phyloP scores from a whole-genome alignment of 2,888 invertebrate species.

The Drosophila yooni region DNA sequence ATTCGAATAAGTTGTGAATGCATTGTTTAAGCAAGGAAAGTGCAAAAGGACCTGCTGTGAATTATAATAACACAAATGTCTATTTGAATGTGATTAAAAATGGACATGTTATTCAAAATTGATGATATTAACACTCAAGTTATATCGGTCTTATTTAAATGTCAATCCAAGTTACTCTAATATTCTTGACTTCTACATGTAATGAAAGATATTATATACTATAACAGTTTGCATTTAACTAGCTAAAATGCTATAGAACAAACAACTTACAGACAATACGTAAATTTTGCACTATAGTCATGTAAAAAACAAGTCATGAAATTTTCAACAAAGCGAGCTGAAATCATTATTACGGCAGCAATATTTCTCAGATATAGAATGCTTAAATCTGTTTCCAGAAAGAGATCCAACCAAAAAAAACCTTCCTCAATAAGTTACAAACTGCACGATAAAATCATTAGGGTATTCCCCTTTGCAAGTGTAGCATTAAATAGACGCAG shows the following conservation, averaged over 20 bases:
- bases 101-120: not conserved
- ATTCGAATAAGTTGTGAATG: not conserved
- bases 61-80: not conserved
- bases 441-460: not conserved
- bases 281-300: not conserved
- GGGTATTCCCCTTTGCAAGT: not conserved
- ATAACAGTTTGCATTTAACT: not conserved
- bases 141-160: not conserved
- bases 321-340: not conserved
- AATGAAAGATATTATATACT: not conserved
- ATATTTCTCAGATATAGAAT: not conserved
- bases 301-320: accelerated
- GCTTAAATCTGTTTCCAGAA: not conserved
- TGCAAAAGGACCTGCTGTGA: not conserved
- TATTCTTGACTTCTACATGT: not conserved
- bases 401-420: not conserved
- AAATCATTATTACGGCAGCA: not conserved
- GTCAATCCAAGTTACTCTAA: not conserved
- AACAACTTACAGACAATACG: not conserved
- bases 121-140: not conserved
- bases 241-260: not conserved
- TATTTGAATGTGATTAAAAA: not conserved
- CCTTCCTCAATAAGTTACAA: not conserved
- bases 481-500: slow-evolving; percentile 40
- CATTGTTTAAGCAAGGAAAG: not conserved